Evolutionary conservation across 2,113 vertebrate species (phyloP), one percentile per base, ranked within the genome.

Genomic region (Syngnathus typhle): DNA sequence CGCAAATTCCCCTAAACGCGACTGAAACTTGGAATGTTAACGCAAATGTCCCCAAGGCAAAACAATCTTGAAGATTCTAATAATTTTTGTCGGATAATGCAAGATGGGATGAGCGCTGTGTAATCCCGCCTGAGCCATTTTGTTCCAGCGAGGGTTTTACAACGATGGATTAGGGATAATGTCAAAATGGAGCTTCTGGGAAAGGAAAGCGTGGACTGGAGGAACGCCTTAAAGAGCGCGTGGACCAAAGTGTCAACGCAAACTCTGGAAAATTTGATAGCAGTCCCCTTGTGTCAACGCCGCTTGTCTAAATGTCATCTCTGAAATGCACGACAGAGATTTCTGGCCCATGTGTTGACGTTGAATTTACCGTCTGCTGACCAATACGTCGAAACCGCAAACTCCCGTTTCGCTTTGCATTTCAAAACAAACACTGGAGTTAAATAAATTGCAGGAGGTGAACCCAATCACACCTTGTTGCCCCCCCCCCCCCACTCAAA

Each of bases 91-190:
- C 27, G 46, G 78, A 70, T 70, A 67, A 75, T 66, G 63, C 71
- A 60, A 67, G 27, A 62, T 1, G 21, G 77, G 67, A 78, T 75
- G 74, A 84, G 74, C 63, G 69, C 68, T 37, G 77, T 67, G 70
- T 85, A 80, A 84, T 84, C 79, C 77, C 73, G 65, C 72, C 70
- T 71, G 72, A 70, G 75, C 68, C 64, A 68, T 79, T 86, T 78
- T 76, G 64, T 82, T 77, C 82, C 70, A 75, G 56, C 59, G 46
- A 32, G 49, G 54, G 67, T 1, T 74, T 83, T 76, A 68, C 5
- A 7, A 2, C 9, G n/a, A 27, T 3, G 76, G 82, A 79, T 85
- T 82, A 74, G 65, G 43, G 54, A 78, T 60, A 65, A 69, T 76
- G 76, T 82, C 64, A 71, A 80, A 73, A 77, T 74, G 55, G 51